A percentile compares a stretch with the other conserved stretches of the same genome.
phyloP scores from a whole-genome alignment of 1,140 invertebrate genomes.

The Macrocentrus cingulum region DNA sequence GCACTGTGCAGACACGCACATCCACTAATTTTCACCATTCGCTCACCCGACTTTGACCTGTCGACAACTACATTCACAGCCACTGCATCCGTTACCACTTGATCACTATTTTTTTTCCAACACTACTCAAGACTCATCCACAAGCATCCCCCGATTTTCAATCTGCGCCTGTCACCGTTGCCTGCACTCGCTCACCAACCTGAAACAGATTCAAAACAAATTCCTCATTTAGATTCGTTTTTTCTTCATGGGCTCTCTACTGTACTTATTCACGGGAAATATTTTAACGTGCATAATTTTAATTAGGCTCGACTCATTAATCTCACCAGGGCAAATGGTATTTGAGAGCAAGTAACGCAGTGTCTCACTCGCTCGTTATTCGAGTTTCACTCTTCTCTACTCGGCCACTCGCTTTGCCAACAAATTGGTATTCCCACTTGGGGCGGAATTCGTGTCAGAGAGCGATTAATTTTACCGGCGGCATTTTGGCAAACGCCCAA shows the following conservation, averaged over 20 bases:
- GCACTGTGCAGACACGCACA: not conserved
- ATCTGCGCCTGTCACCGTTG: too few relatives aligned
- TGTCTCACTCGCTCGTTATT: constrained; percentile 19
- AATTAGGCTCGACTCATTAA: constrained; percentile 7
- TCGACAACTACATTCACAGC: not conserved
- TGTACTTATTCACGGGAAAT: too few relatives aligned
- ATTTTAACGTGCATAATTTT: too few relatives aligned
- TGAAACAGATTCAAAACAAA: not conserved
- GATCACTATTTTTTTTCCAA: constrained; percentile 11
- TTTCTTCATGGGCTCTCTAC: too few relatives aligned
- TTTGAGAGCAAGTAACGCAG: not conserved
- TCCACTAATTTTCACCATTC: constrained; percentile 2
- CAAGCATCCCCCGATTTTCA: not conserved
- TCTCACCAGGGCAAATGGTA: constrained; percentile 14
- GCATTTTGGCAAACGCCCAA: constrained; percentile 46
- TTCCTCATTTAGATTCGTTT: too few relatives aligned
- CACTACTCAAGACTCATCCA: not conserved
- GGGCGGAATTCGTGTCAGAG: constrained; percentile 50
- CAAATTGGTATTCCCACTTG: constrained; percentile 50
- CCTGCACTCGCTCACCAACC: too few relatives aligned
- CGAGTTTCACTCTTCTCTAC: constrained; percentile 1
- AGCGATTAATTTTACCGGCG: constrained; percentile 51
- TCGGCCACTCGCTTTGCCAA: constrained; percentile 30
- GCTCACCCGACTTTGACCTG: not conserved
- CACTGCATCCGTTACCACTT: constrained; percentile 18